These are phyloP conservation scores for Lacanobia wlatinum DNA, from an alignment of 2,888 invertebrate genomes.

Conservation along the genomic window DNA sequence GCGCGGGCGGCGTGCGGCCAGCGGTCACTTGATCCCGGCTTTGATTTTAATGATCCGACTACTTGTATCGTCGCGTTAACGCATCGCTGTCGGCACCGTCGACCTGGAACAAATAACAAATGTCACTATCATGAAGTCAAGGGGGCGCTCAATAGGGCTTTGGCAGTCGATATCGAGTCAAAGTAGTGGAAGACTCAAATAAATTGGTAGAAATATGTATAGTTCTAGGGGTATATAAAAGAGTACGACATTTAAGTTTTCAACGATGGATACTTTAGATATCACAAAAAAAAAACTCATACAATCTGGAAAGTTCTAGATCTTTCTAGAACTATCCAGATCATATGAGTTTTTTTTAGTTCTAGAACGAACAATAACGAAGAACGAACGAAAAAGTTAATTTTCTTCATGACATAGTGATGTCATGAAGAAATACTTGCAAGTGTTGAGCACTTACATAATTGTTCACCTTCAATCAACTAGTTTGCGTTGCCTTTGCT, in stretches of 20 bases:
- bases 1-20: slow-evolving; percentile 69
- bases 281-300: background rate
- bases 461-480: slow-evolving; percentile 45
- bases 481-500: slow-evolving; percentile 34
- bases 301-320: slow-evolving; percentile 20
- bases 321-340: no score
- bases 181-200: no score
- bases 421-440: slow-evolving; percentile 7
- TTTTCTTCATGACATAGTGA: slow-evolving; percentile 11
- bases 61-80: slow-evolving; percentile 64
- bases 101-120: slow-evolving; percentile 67
- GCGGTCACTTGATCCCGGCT: slow-evolving; percentile 79
- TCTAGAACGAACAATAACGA: no score
- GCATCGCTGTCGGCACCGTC: slow-evolving; percentile 63
- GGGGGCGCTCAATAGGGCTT: background rate
- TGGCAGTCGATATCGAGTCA: background rate
- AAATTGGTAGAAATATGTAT: no score
- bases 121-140: slow-evolving; percentile 3
- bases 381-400: background rate
- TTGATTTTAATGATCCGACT: slow-evolving; percentile 78
- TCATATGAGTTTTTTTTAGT: no score
- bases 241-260: background rate
- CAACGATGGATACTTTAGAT: background rate
- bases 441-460: slow-evolving; percentile 21
- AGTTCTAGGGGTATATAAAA: background rate